These are phyloP conservation scores for Cataglyphis albicans DNA, from an alignment of 2,888 invertebrate genomes.

Conservation along the genomic window DNA sequence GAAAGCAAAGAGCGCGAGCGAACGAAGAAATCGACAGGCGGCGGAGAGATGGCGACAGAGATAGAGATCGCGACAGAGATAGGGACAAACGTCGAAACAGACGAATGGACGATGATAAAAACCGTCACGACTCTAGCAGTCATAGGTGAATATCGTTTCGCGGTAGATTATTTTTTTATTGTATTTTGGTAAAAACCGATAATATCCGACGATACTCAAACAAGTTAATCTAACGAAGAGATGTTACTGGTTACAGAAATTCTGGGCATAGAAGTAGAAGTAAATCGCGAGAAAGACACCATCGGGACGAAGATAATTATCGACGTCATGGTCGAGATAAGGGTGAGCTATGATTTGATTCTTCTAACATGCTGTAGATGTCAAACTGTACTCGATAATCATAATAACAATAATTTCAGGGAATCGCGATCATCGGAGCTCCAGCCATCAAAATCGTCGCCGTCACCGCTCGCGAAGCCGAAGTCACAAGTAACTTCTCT, in stretches of 20 bases:
- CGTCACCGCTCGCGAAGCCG: slow-evolving; percentile 85
- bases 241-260: slow-evolving; percentile 76
- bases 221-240: not conserved
- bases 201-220: not conserved
- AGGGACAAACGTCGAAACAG: slow-evolving; percentile 82
- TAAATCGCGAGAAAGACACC: slow-evolving; percentile 83
- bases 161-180: not conserved
- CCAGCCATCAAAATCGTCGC: slow-evolving; percentile 83
- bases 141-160: slow-evolving; percentile 76
- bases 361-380: not conserved
- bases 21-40: slow-evolving; percentile 83
- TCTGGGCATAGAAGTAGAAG: slow-evolving; percentile 83
- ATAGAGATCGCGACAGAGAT: slow-evolving; percentile 79
- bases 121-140: slow-evolving; percentile 79
- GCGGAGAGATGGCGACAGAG: slow-evolving; percentile 79
- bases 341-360: slow-evolving; percentile 72
- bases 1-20: slow-evolving; percentile 85
- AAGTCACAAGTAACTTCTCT: slow-evolving; percentile 86
- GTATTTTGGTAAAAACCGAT: not conserved
- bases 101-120: slow-evolving; percentile 83
- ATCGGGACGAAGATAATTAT: slow-evolving; percentile 84
- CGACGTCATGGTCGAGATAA: slow-evolving; percentile 83
- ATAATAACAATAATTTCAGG: slow-evolving; percentile 69
- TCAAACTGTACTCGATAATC: not conserved
- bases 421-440: slow-evolving; percentile 83